Conservation (phyloP, 2,113 vertebrate genomes). For the Collichthys lucidus region DNA sequence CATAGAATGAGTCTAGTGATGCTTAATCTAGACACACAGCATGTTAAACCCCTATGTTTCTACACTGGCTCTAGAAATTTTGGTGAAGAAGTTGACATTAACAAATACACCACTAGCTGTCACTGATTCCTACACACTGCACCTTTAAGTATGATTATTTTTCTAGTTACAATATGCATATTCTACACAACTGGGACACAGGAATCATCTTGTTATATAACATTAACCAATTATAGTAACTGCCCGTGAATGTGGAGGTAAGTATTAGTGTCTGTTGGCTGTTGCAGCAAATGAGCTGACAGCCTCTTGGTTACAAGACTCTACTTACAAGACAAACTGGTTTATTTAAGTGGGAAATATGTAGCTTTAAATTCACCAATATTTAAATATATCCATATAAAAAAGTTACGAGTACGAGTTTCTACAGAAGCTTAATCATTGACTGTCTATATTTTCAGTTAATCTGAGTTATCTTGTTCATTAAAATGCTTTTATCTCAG, state of each 20-base stretch:
- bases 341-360: not conserved
- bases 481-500: not conserved
- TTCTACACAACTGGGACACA: not conserved
- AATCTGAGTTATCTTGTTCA: not conserved
- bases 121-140: too few species aligned
- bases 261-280: too few species aligned
- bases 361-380: not conserved
- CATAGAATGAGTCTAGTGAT: too few species aligned
- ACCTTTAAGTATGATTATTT: not conserved
- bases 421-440: not conserved
- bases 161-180: not conserved
- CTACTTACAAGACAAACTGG: not conserved
- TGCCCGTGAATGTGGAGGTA: not conserved
- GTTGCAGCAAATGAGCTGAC: too few species aligned
- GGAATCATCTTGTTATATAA: not conserved
- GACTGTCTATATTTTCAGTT: not conserved
- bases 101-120: too few species aligned
- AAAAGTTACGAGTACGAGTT: not conserved
- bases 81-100: too few species aligned
- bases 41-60: too few species aligned
- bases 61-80: too few species aligned
- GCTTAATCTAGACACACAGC: too few species aligned
- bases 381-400: not conserved
- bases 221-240: not conserved
- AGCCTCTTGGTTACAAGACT: not conserved